A percentile compares a stretch with the other conserved stretches of the same genome.
These are phyloP conservation scores for Mobula birostris DNA, from an alignment of 2,113 vertebrate species.

Conservation along the genomic window DNA sequence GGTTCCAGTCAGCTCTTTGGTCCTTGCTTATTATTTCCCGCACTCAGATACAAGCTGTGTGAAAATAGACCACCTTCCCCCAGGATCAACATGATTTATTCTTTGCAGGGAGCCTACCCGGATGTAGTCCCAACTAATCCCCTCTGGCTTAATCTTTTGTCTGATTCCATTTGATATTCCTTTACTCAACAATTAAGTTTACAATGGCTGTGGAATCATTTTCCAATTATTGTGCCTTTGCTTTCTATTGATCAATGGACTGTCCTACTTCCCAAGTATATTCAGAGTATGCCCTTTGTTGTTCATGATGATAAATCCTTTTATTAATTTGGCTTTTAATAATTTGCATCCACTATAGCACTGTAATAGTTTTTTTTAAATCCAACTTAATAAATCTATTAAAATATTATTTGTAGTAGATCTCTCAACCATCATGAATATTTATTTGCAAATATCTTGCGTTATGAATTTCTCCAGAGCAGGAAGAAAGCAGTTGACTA, in stretches of 20 bases:
- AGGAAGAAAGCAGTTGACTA: background rate
- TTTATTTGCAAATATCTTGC: background rate
- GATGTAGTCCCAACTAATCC: background rate
- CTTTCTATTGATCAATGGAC: slow-evolving; percentile 3
- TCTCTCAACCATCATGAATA: background rate
- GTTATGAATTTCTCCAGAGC: background rate
- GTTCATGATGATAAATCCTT: background rate
- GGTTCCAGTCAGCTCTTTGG: background rate
- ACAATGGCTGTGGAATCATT: background rate
- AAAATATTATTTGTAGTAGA: background rate
- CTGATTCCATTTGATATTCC: background rate
- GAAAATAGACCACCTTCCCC: background rate
- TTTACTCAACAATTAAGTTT: background rate
- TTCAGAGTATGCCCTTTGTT: background rate
- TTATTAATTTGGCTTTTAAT: background rate
- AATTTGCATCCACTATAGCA: background rate
- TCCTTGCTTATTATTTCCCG: background rate
- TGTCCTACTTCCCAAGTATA: background rate
- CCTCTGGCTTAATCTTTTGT: background rate
- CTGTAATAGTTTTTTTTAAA: background rate
- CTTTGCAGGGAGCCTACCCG: background rate
- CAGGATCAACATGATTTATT: background rate
- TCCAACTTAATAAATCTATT: no score
- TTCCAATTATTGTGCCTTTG: background rate
- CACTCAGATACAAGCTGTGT: background rate